A percentile compares a stretch with the other conserved stretches of the same genome.
Conservation (phyloP, 1,140 invertebrate genomes). For the Lineus longissimus region DNA sequence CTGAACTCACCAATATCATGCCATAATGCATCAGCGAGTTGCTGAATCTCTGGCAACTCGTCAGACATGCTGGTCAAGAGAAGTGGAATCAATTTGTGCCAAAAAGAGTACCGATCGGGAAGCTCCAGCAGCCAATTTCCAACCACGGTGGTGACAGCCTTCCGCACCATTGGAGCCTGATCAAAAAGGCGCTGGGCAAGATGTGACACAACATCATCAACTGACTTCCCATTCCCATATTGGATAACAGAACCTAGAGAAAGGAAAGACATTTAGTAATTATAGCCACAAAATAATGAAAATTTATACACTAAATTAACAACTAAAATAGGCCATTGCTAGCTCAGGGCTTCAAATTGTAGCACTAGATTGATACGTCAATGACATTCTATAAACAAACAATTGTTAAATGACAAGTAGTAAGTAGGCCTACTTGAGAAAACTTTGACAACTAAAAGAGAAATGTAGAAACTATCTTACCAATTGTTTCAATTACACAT, state of each 20-base stretch:
- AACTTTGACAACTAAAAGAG: too few relatives aligned
- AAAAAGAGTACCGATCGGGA: slow-evolving; percentile 74
- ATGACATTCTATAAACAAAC: too few relatives aligned
- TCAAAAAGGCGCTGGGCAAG: slow-evolving; percentile 75
- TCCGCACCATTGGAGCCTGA: slow-evolving; percentile 64
- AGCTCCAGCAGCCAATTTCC: slow-evolving; percentile 67
- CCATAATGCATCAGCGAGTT: slow-evolving; percentile 64
- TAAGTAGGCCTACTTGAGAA: too few relatives aligned
- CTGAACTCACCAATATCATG: slow-evolving; percentile 61
- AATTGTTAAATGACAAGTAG: too few relatives aligned
- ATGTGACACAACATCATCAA: slow-evolving; percentile 63
- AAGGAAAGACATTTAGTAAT: slow-evolving; percentile 9
- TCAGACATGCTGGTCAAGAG: slow-evolving; percentile 72
- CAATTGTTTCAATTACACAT: slow-evolving; percentile 69
- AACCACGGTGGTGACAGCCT: slow-evolving; percentile 64
- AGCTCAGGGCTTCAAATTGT: not conserved
- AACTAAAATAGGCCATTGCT: slow-evolving; percentile 20
- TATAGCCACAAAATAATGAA: too few relatives aligned
- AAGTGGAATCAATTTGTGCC: slow-evolving; percentile 69
- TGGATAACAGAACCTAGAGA: slow-evolving; percentile 59
- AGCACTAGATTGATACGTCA: too few relatives aligned
- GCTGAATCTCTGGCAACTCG: slow-evolving; percentile 63
- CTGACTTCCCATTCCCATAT: slow-evolving; percentile 61
- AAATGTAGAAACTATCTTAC: slow-evolving; percentile 40
- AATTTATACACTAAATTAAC: too few relatives aligned